Percentiles rank a stretch among this genome's conserved stretches.
Evolutionary conservation across 2,888 invertebrate species (phyloP).

Genomic region (Chironomus tentans): DNA sequence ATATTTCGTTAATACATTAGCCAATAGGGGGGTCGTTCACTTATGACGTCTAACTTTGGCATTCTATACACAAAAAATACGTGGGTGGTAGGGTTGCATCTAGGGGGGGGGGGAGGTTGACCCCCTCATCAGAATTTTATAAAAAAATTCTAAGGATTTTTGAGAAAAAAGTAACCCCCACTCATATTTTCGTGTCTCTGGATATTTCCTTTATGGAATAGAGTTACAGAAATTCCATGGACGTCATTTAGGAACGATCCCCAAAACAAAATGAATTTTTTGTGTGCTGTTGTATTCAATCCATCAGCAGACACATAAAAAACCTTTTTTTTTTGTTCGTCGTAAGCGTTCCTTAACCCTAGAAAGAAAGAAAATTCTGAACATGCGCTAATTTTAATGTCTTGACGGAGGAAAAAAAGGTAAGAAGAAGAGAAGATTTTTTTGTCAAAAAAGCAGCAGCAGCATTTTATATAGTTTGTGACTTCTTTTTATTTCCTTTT

Average conservation of each 20-base stretch:
- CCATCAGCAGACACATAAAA: constrained; percentile 1
- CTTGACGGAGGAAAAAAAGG: background rate
- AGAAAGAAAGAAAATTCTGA: constrained; percentile 5
- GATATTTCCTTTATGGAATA: no score
- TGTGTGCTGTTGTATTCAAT: background rate
- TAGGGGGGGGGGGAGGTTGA: no score
- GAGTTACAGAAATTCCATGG: no score
- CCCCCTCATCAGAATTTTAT: no score
- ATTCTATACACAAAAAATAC: no score
- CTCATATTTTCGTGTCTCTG: no score
- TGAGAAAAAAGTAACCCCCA: no score
- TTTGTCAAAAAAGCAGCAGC: constrained; percentile 2
- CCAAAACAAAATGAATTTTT: background rate
- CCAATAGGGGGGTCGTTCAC: background rate
- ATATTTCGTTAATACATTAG: background rate
- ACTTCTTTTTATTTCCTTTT: background rate
- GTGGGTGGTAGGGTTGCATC: no score
- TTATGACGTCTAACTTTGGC: no score
- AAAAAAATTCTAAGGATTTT: no score
- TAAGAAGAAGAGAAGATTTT: background rate
- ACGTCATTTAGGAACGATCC: no score
- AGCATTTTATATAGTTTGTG: background rate
- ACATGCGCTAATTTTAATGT: constrained; percentile 23
- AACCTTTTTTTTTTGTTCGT: background rate
- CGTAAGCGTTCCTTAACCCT: constrained; percentile 12